Conservation (phyloP, 2,113 vertebrate genomes). For the Eulemur macaco region DNA sequence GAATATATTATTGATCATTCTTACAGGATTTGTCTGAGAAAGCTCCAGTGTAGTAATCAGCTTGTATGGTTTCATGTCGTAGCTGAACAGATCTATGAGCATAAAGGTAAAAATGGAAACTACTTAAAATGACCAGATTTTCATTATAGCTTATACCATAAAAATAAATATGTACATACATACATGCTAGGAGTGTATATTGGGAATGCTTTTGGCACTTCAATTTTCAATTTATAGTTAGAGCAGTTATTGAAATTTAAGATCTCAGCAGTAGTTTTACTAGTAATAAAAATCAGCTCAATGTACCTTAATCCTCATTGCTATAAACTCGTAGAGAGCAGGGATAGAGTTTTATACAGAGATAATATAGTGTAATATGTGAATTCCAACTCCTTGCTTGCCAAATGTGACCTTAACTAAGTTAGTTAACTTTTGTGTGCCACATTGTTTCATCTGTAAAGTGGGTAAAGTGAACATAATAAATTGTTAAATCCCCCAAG, state of each 20-base stretch:
- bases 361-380: neutral
- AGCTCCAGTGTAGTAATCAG: neutral
- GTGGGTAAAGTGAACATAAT: neutral
- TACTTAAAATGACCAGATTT: neutral
- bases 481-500: neutral
- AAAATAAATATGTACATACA: neutral
- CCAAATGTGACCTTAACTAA: neutral
- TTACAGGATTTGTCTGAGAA: neutral
- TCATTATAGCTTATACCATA: neutral
- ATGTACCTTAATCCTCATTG: neutral
- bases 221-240: constrained; percentile 22
- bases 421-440: neutral
- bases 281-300: neutral
- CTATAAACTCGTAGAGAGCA: neutral
- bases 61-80: constrained; percentile 9
- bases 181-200: neutral
- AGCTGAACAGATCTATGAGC: neutral
- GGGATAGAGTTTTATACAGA: neutral
- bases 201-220: neutral
- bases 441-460: neutral
- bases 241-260: neutral
- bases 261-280: neutral
- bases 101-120: neutral
- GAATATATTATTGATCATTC: neutral
- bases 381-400: neutral